A percentile compares a stretch with the other conserved stretches of the same genome.
These are phyloP conservation scores for Danio aesculapii DNA, from an alignment of 2,797 vertebrate species.

Conservation along the genomic window DNA sequence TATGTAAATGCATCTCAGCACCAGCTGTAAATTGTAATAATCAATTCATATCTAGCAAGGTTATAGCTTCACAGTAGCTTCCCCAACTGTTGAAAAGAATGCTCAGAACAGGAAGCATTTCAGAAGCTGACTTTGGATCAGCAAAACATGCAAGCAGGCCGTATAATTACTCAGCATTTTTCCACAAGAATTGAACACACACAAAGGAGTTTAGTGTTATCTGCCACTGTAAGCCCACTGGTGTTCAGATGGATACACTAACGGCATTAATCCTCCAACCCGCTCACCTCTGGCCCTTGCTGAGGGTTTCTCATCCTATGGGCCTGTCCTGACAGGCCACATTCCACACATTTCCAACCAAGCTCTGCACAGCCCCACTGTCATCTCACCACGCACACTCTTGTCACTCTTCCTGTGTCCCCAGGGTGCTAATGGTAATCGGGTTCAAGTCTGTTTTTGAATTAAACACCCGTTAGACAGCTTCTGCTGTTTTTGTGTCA, in stretches of 20 bases:
- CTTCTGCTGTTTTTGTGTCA: not conserved
- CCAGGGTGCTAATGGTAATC: slow-evolving; percentile 19
- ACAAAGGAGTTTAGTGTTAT: slow-evolving; percentile 26
- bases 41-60: not conserved
- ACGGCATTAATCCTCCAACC: slow-evolving; percentile 63
- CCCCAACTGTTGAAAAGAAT: not conserved
- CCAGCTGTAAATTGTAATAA: not conserved
- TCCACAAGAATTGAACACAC: not conserved
- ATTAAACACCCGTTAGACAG: slow-evolving; percentile 10
- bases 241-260: slow-evolving; percentile 46
- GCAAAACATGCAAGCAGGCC: not conserved
- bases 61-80: not conserved
- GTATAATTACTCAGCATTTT: not conserved
- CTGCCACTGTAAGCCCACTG: slow-evolving; percentile 4
- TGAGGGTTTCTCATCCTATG: slow-evolving; percentile 68
- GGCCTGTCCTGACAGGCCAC: slow-evolving; percentile 76
- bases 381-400: slow-evolving; percentile 60
- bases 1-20: no score
- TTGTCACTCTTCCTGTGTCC: slow-evolving; percentile 57
- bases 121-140: not conserved
- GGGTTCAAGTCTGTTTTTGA: slow-evolving; percentile 31
- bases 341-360: slow-evolving; percentile 76
- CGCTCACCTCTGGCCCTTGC: slow-evolving; percentile 25
- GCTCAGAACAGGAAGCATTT: not conserved
- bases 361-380: slow-evolving; percentile 64